Evolutionary conservation across 2,113 vertebrate species (phyloP).

Genomic region (Corythoichthys haematopterus): DNA sequence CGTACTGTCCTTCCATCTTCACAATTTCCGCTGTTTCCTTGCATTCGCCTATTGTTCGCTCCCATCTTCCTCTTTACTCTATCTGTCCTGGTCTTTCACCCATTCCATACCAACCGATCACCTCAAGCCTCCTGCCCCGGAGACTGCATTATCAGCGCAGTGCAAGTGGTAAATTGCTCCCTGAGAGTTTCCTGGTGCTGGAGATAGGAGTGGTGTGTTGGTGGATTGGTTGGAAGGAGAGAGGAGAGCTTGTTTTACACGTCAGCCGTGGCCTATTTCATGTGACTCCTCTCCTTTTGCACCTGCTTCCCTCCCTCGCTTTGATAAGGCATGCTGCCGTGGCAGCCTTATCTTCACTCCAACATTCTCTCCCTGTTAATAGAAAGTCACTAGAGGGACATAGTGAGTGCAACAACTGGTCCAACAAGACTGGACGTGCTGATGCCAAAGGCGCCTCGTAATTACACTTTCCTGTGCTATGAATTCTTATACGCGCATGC

Average conservation of each 20-base stretch:
- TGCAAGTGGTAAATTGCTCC: conserved; percentile 62
- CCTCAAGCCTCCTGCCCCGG: conserved; percentile 39
- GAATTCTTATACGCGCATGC: conserved; percentile 37
- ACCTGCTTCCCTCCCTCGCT: conserved; percentile 37
- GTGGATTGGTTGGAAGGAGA: conserved; percentile 18
- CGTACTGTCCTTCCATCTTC: conserved; percentile 19
- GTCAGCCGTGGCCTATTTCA: conserved; percentile 36
- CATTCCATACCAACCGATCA: conserved; percentile 45
- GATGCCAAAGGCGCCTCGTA: conserved; percentile 69
- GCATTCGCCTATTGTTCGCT: neutral
- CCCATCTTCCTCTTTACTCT: conserved; percentile 5
- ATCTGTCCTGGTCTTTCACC: conserved; percentile 31
- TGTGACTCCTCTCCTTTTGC: conserved; percentile 60
- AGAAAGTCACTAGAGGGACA: conserved; percentile 76
- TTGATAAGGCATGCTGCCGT: conserved; percentile 77
- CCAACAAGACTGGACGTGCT: conserved; percentile 55
- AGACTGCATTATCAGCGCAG: conserved; percentile 58
- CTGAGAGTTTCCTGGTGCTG: conserved; percentile 67
- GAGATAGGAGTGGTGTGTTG: conserved; percentile 66
- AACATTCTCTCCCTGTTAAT: conserved; percentile 87
- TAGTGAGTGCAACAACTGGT: conserved; percentile 79
- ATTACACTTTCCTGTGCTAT: conserved; percentile 69
- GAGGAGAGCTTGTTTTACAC: conserved; percentile 77
- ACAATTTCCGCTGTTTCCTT: conserved; percentile 24
- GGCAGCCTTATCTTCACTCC: conserved; percentile 81